Base-by-base conservation (phyloP, 2,888 invertebrate genomes). In the Odontocerum albicorne region DNA sequence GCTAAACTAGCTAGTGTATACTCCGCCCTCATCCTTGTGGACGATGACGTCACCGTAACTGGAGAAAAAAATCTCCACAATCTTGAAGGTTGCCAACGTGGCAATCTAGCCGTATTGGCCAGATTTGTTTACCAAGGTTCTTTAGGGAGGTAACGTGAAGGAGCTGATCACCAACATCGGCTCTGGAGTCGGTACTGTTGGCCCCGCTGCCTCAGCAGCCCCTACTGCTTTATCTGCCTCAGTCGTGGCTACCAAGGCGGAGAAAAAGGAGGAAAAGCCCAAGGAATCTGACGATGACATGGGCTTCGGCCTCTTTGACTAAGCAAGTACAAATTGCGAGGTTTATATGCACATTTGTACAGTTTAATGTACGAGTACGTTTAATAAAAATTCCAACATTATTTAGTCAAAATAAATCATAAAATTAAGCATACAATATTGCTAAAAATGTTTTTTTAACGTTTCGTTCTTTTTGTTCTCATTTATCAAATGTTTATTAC, bases 51-150 rank as follows among this genome's bases (percentile, higher is more conserved):
- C 67, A 92, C 96, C 67, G 91, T 99, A 67, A 98, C 97, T 63
- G 96, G 92, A 92, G 68, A 99, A 99, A 70, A 99, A 99, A 77
- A 94, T 99, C 74, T 87, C 88, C 64, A 95, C 97, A 63, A 92
- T 99, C 71, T 77, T 99, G 70, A 98, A 97, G 76, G 97, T 98
- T 40, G 97, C 99, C 63, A 87, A 85, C 70, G 96, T 98, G 57
- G 92, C 92, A 62, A 90, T 99, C 33, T 99, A 99, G 74, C 96
- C 98, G 13, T 98, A 96, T 81, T 99, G 99, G 99, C 96, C 98
- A 35, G 94, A 96, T 66, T 84, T 99, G 54, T 99, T 98, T 74
- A 94, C 98, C 63, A 96, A 97, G 75, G 94, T 97, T 32, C 78
- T 99, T 63, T 96, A 97, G 73, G 94, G 94, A 62, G 80, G 97